phyloP scores from a whole-genome alignment of 2,113 vertebrate genomes.

The Galeopterus variegatus region DNA sequence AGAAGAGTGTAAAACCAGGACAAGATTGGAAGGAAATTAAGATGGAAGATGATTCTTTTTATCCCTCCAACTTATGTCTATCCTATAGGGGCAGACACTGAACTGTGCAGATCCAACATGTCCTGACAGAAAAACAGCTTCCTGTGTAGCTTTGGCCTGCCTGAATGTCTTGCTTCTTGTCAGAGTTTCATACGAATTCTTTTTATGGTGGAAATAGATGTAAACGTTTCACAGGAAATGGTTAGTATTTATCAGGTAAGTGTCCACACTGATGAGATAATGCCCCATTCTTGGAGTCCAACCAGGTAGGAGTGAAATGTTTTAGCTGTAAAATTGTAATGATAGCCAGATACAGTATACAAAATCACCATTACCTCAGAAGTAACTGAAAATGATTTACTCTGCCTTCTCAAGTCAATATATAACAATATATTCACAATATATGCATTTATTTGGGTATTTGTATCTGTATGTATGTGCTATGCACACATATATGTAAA shows the following conservation, averaged over 20 bases:
- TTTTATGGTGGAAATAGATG: neutral
- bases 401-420: neutral
- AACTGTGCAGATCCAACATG: neutral
- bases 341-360: neutral
- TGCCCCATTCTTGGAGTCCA: neutral
- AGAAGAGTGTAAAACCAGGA: neutral
- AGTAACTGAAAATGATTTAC: neutral
- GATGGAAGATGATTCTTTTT: neutral
- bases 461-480: neutral
- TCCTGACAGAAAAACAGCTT: neutral
- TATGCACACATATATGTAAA: neutral
- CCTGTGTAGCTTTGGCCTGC: neutral
- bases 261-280: neutral
- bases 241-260: conserved; percentile 1
- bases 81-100: neutral
- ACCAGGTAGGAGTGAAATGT: neutral
- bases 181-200: neutral
- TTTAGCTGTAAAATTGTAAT: neutral
- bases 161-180: neutral
- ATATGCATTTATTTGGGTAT: neutral
- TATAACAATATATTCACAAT: neutral
- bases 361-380: neutral
- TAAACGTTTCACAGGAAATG: neutral
- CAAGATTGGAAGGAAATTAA: neutral
- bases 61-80: neutral